Base-by-base conservation (phyloP, 2,113 vertebrate species). In the Lanius collurio region DNA sequence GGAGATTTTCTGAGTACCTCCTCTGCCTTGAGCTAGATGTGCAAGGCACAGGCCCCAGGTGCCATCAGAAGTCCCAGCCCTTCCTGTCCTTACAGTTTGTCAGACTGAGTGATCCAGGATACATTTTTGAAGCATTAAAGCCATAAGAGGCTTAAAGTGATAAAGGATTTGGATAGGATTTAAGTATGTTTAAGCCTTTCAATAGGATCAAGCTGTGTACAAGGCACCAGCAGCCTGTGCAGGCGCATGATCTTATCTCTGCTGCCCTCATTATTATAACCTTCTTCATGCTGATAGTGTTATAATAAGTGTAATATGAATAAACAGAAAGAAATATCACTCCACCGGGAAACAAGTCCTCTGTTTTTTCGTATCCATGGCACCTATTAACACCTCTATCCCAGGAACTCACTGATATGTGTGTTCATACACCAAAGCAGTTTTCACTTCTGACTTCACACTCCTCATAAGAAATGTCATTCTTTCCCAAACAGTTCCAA, bases 171-270 rank as follows among this genome's bases (percentile, higher is more conserved):
- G 37, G 70, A 65, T 62, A 89, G 68, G 23, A 28, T 91, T 91
- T 91, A 91, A 93, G 84, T 69, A 57, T 41, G 60, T 91, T 82
- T 96, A 84, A 96, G 77, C 41, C 14, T 71, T 65, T 89, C 65
- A 96, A 93, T 73, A 93, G 74, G 89, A 95, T 87, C 94, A 91
- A 85, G 91, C 95, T 89, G 74, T 42, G 49, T 84, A 81, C 62
- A 62, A 93, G 69, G 42, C 50, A 89, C 49, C 77, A 73, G 59
- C 74, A 91, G 91, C 65, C 80, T 75, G 71, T 0, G 1, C 65
- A 94, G 74, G 81, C 95, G 79, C 62, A 64, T 57, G 93, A 94
- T 94, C 81, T 91, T 95, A 84, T 94, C 93, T 89, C 49, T 87
- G 41, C 57, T 73, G 53, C 26, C 89, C 81, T 95, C 83, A 82